Base-by-base conservation (phyloP, 1,140 invertebrate genomes). In the Brachionus rotundiformis region DNA sequence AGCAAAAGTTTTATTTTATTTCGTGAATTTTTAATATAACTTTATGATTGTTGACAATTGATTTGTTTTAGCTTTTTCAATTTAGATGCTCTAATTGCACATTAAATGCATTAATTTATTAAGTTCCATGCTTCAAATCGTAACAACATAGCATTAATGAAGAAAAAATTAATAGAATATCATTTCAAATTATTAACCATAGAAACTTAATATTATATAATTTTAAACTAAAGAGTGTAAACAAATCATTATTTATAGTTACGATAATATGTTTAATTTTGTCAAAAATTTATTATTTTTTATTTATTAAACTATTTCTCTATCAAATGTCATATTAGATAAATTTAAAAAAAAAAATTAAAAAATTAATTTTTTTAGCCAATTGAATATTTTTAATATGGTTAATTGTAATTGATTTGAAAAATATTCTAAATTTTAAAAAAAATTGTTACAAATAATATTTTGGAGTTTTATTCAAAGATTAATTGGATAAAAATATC, bases 21-120 rank as follows among this genome's bases (percentile, higher is more conserved):
- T 29, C n/a, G 29, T 29, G 61, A 33, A 63, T 54, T 19, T 54
- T 54, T 54, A 63, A 29, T 63, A 27, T 63, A 63, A 33, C 16
- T 63, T 63, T 63, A 63, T 29, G 7, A 63, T 63, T 63, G 61
- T 63, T 63, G 61, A 63, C 61, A 63, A 63, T 63, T n/a, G 5
- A 33, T 33, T 63, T 63, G 61, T 27, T 63, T 63, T 25, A 29
- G 13, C 25, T 29, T 33, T 13, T 27, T 63, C 19, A n/a, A n/a
- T 54, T 1, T 11, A 19, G 47, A 54, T 54, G 47, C 7, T 54
- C 47, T 54, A 54, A 19, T 8, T 54, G 8, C 19, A 54, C 47
- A 54, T 19, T 19, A 54, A 54, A 54, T 54, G 23, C 47, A 23
- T 8, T 54, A 54, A 54, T 19, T 23, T 7, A 19, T 19, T 8